Base-by-base conservation (phyloP, 2,888 invertebrate species). In the Gymnocheta viridis region DNA sequence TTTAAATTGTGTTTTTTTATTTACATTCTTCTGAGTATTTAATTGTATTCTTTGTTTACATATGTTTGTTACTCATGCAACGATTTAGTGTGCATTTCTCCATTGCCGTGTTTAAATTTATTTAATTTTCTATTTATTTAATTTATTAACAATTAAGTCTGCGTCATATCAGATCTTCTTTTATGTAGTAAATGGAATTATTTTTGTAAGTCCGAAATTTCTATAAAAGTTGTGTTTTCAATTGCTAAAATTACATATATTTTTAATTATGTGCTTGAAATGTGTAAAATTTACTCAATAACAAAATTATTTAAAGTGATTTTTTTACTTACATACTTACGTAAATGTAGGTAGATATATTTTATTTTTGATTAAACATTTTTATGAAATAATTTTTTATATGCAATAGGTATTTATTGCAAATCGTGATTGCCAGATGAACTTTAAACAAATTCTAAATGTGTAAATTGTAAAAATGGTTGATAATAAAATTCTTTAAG, bases 121-220 rank as follows among this genome's bases (percentile, higher is more conserved):
- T 66, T 60, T 58, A 19, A 58, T 58, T 35, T n/a, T 44, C 27
- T 76, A 35, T 60, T 32, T 64, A 44, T 76, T 22, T n/a, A 47
- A 72, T 72, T 54, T 19, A 47, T 64, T 44, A 49, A 66, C 9
- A 32, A 49, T 44, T 49, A n/a, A n/a, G n/a, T n/a, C n/a, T 29
- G 32, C 56, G 54, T 44, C 41, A 47, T 19, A 41, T 19, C 49
- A 9, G 2, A 19, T 22, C 29, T 56, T 5, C 24, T 56, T 27
- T 5, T 19, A 22, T 12, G 10, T 27, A 12, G 10, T 27, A 12
- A 56, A 78, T 82, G 70, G 41, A 76, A 60, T 22, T 76, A 17
- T 80, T 80, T 67, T 19, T 60, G 80, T 76, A 67, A 76, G 70
- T 83, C 22, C 10, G 12, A n/a, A 67, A 49, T n/a, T n/a, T n/a